Conservation (phyloP, 2,797 vertebrate genomes). For the Rhabdophis nuchalis region DNA sequence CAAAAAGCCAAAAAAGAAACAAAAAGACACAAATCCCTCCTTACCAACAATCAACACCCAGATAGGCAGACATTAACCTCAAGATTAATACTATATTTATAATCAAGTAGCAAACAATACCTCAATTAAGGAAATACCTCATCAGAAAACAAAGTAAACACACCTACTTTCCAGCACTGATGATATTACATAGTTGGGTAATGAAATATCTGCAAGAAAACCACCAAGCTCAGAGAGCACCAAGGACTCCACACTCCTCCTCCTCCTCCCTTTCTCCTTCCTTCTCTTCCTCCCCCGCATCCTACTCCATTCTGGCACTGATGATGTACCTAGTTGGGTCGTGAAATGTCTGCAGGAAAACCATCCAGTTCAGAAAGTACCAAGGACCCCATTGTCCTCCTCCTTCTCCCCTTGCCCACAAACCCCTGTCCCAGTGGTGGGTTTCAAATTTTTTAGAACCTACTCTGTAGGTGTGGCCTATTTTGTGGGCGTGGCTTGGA, state of each 20-base stretch:
- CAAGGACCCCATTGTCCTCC: no score
- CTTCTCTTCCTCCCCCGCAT: no score
- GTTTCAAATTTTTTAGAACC: no score
- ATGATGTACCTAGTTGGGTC: background rate
- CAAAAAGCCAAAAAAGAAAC: background rate
- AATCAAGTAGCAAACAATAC: background rate
- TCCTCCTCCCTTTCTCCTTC: no score
- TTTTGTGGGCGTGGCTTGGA: no score
- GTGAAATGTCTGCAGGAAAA: background rate
- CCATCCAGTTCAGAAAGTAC: background rate
- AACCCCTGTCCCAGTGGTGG: no score
- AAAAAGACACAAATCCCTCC: no score
- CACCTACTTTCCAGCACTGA: background rate
- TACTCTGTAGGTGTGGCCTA: no score
- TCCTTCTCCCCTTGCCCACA: no score
- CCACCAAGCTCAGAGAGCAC: no score
- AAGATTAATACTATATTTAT: background rate
- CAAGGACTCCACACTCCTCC: no score
- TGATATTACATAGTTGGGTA: background rate
- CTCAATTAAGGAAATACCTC: background rate
- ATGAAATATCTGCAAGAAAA: background rate
- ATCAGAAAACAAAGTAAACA: background rate
- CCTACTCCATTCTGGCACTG: background rate
- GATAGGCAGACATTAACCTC: background rate
- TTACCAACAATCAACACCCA: background rate